Evolutionary conservation across 2,113 vertebrate species (phyloP), one percentile per base, ranked within the genome.

Genomic region (Conger conger): DNA sequence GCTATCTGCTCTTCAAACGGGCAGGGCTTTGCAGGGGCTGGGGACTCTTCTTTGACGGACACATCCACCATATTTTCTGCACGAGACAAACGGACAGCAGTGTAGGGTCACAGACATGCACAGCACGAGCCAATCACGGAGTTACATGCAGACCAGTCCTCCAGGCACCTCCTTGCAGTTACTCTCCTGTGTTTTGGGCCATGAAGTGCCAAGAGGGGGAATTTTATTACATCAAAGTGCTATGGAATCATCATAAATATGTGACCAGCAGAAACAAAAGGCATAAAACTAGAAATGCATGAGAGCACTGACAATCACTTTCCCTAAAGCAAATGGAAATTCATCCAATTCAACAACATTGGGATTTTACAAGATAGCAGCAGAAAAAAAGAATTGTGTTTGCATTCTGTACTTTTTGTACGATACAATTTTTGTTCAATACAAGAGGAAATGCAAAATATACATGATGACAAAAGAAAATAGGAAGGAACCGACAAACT

Each of bases 1-100:
- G 98, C 97, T 87, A 98, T 96, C 92, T 95, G 96, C 89, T 99
- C 97, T 91, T 99, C 97, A 93, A 97, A 98, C 92, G 96, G 95
- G 92, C 98, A 99, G 87, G 96, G 95, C 92, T 97, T 97, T 89
- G 96, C 95, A 91, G 96, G 96, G 89, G 97, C 97, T 79, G 96
- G 93, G 36, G 93, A 92, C 94, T 99, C 98, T 92, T 96, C 97
- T 94, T 99, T 99, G 93, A 99, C 97, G 83, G 95, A 95, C 89
- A 97, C 92, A 90, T 97, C 97, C 91, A 95, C 94, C 89, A 93
- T 91, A 91, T 94, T 92, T 92, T 92, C 94, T 94, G 93, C 90
- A 91, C 85, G 86, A 50, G 42, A 84, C 57, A 88, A 42, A 73
- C 20, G 81, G 33, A 20, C 88, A 86, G 80, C n/a, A 85, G 77